Percentiles rank a stretch among this genome's conserved stretches.
Evolutionary conservation across 2,888 invertebrate genomes (phyloP).

Genomic region (Encarsia formosa): DNA sequence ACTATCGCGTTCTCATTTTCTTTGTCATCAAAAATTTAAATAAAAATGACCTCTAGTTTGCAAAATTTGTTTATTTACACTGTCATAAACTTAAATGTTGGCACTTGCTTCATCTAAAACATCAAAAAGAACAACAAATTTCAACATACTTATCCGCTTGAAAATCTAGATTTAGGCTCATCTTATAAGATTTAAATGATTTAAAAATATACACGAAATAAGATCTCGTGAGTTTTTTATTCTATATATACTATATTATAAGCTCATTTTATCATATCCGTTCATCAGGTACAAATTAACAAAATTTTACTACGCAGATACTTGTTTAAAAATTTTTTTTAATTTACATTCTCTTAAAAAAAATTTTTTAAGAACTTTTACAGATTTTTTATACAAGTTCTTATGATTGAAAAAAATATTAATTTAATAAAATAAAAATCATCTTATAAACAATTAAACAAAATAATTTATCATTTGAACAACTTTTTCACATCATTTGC

Average conservation of each 20-base stretch:
- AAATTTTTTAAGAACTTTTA: no score
- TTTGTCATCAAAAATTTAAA: no score
- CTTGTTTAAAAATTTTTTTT: no score
- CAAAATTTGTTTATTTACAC: conserved; percentile 20
- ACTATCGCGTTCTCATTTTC: no score
- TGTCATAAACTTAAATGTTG: conserved; percentile 17
- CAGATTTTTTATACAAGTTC: no score
- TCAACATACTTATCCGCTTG: conserved; percentile 10
- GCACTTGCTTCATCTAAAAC: conserved; percentile 22
- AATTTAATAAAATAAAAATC: not conserved
- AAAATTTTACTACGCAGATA: no score
- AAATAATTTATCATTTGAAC: no score
- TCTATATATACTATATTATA: no score
- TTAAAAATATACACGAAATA: conserved; percentile 21
- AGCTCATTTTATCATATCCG: conserved; percentile 23
- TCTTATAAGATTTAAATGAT: conserved; percentile 10
- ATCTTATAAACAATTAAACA: no score
- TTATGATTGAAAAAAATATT: not conserved
- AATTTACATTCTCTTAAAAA: no score
- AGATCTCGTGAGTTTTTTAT: conserved; percentile 13
- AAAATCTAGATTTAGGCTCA: conserved; percentile 20
- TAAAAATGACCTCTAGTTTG: no score
- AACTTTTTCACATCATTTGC: no score
- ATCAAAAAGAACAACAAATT: conserved; percentile 9
- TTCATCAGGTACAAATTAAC: conserved; percentile 23